Conservation (phyloP, 1,140 invertebrate genomes). For the Nasonia giraulti region DNA sequence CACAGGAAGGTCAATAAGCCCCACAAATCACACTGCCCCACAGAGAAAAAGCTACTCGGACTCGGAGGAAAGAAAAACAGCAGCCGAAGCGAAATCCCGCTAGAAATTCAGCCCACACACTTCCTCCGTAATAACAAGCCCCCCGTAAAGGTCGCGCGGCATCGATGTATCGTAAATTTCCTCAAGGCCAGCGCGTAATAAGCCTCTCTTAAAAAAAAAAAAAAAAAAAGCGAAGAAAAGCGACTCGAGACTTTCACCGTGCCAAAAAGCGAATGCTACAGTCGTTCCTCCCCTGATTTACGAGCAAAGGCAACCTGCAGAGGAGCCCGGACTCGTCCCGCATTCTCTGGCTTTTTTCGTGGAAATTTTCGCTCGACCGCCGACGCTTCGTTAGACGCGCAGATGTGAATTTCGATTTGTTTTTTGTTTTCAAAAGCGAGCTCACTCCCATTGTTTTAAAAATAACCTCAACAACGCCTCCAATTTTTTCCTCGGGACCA, state of each 20-base stretch:
- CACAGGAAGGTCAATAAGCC: background rate
- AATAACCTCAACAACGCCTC: too few species aligned
- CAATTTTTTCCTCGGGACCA: too few species aligned
- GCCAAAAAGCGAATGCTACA: background rate
- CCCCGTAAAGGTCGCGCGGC: constrained; percentile 3
- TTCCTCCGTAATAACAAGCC: background rate
- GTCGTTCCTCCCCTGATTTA: background rate
- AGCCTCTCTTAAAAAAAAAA: background rate
- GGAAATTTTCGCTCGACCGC: background rate
- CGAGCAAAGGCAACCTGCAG: background rate
- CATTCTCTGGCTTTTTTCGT: background rate
- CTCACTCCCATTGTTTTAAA: too few species aligned
- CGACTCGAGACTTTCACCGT: background rate
- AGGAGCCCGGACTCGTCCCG: background rate
- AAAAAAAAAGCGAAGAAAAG: background rate
- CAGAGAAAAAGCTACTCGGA: too few species aligned
- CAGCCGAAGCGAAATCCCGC: background rate
- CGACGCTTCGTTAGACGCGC: too few species aligned
- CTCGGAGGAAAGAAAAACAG: background rate
- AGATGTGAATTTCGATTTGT: too few species aligned
- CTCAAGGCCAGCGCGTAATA: constrained; percentile 21
- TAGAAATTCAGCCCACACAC: background rate
- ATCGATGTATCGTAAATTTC: constrained; percentile 34
- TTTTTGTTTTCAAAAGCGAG: too few species aligned
- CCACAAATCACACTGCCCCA: too few species aligned